A percentile compares a stretch with the other conserved stretches of the same genome.
Conservation (phyloP, 2,888 invertebrate genomes). For the Parnassius smintheus region DNA sequence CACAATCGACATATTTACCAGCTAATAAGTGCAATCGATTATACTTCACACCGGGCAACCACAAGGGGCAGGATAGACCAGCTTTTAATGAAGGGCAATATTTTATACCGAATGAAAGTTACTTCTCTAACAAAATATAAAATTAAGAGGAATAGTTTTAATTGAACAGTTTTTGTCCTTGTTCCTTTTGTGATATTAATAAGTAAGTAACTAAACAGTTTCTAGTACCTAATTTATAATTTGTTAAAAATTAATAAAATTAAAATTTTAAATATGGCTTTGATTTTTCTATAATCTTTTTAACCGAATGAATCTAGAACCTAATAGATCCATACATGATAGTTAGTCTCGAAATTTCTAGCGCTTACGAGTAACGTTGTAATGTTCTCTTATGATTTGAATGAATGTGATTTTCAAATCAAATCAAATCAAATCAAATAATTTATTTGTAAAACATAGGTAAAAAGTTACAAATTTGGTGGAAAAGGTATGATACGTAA, state of each 20-base stretch:
- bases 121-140: conserved; percentile 18
- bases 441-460: no score
- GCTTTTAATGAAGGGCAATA: conserved; percentile 48
- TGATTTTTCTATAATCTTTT: not conserved
- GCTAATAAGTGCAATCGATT: conserved; percentile 31
- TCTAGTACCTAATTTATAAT: no score
- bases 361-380: no score
- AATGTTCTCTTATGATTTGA: no score
- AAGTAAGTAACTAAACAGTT: conserved; percentile 1
- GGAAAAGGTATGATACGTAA: no score
- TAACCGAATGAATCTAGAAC: no score
- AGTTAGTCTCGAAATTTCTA: no score
- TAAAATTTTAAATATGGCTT: not conserved
- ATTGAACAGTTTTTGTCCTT: not conserved
- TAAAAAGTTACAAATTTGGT: no score
- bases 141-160: not conserved
- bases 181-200: conserved; percentile 33
- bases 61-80: conserved; percentile 37
- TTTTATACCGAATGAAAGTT: conserved; percentile 50
- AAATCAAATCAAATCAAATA: no score
- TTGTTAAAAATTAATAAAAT: no score
- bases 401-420: no score
- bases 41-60: conserved; percentile 57
- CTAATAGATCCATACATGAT: no score
- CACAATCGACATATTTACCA: conserved; percentile 30